A percentile compares a stretch with the other conserved stretches of the same genome.
phyloP scores from a whole-genome alignment of 2,888 invertebrate species.

The Stomorhina lunata region DNA sequence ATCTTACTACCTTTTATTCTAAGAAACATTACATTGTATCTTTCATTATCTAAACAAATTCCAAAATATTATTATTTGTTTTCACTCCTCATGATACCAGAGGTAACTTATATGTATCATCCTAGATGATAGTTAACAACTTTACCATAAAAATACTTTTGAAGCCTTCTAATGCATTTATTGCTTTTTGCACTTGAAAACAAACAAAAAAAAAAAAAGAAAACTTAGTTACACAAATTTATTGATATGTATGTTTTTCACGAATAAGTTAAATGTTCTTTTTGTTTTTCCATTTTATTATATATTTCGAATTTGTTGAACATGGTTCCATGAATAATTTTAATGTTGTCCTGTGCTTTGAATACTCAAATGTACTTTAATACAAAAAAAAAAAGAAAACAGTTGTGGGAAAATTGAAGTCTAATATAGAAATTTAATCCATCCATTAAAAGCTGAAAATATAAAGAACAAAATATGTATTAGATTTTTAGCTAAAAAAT shows the following conservation, averaged over 20 bases:
- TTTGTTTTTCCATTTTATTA: neutral
- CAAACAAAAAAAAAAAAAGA: no score
- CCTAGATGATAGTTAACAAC: no score
- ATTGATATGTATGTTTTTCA: neutral
- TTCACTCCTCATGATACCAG: no score
- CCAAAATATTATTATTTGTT: no score
- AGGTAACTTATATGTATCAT: no score
- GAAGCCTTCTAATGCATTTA: slow-evolving; percentile 54
- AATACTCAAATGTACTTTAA: neutral
- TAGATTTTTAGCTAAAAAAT: no score
- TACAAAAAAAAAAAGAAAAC: neutral
- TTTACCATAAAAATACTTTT: no score
- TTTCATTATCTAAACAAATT: no score
- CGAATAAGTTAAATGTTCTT: neutral
- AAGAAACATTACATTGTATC: no score
- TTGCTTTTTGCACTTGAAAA: slow-evolving; percentile 23
- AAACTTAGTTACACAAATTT: neutral
- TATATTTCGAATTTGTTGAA: slow-evolving; percentile 19
- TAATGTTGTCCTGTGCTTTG: slow-evolving; percentile 33
- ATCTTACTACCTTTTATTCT: no score
- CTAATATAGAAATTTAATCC: neutral
- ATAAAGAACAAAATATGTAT: no score
- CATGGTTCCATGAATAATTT: slow-evolving; percentile 26
- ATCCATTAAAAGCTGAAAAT: no score
- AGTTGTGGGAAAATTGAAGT: neutral